phyloP scores from a whole-genome alignment of 2,797 vertebrate genomes.

The Bovichtus variegatus region DNA sequence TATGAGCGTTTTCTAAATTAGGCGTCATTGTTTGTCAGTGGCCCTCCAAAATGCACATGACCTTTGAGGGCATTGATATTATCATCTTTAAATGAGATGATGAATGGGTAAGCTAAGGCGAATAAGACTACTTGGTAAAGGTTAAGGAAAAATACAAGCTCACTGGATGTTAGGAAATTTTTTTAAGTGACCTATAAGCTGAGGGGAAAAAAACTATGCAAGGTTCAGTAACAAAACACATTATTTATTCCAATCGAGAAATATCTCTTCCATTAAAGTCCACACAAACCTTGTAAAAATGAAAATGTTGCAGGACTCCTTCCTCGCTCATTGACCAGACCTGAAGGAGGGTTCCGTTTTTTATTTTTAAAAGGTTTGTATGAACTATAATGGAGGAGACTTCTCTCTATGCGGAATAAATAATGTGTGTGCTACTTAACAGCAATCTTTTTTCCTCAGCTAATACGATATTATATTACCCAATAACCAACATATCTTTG shows the following conservation, averaged over 20 bases:
- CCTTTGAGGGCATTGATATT: too few species aligned
- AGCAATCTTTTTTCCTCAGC: too few species aligned
- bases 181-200: not conserved
- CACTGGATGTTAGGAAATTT: not conserved
- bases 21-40: not conserved
- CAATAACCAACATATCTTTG: not conserved
- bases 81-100: not conserved
- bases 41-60: not conserved
- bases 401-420: not conserved
- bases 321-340: too few species aligned
- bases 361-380: slow-evolving; percentile 10
- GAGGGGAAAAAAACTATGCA: not conserved
- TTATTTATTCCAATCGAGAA: not conserved
- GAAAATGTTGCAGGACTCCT: not conserved
- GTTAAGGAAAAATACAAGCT: too few species aligned
- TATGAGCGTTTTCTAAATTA: not conserved
- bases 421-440: not conserved
- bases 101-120: too few species aligned
- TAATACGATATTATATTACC: not conserved
- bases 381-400: not conserved
- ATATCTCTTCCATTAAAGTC: not conserved
- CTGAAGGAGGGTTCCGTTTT: not conserved
- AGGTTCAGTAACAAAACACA: not conserved
- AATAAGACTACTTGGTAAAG: too few species aligned
- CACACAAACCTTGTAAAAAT: not conserved